Evolutionary conservation across 2,797 vertebrate species (phyloP), one percentile per base, ranked within the genome.

Genomic region (Scomberomorus guttatus): DNA sequence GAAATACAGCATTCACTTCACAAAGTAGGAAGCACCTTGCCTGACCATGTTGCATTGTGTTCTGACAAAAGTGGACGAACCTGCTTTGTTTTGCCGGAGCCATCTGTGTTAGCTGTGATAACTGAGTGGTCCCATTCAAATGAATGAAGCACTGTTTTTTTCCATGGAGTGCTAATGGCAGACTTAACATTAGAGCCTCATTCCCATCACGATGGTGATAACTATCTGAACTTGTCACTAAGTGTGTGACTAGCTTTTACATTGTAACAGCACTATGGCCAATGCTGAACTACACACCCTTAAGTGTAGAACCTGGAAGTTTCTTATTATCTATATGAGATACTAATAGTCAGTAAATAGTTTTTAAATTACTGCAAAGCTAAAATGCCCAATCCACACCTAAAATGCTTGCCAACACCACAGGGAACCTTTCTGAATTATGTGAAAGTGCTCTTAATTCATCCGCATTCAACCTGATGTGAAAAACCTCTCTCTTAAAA

Each of bases 401-500:
- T 29, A 12, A 18, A 27, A 39, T 51, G 9, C 46, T 37, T 57
- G 22, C 14, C 24, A 48, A 54, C 48, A 22, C 44, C 32, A 64
- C 48, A 24, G 46, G 59, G 66, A 20, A 37, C 20, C 8, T 32
- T 29, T 65, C 52, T 66, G 48, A 66, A 46, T 62, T 22, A 42
- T 58, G 10, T 58, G 5, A 66, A 61, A 70, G 29, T 15, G 50
- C 56, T 75, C 44, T 24, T 52, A 27, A 78, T 55, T 24, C 15
- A 52, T 24, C 4, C 1, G 1, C 34, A 24, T 39, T n/a, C 20
- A 29, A 25, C 55, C 14, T n/a, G 24, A 29, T 48, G 18, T 60
- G 13, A 32, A 37, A 63, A 54, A 34, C 1, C 7, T 20, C 9
- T 63, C 34, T 51, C 37, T 64, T 74, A 27, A 68, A 54, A 80